Percentiles rank a stretch among this genome's conserved stretches.
phyloP scores from a whole-genome alignment of 2,888 invertebrate genomes.

The Parnassius smintheus region DNA sequence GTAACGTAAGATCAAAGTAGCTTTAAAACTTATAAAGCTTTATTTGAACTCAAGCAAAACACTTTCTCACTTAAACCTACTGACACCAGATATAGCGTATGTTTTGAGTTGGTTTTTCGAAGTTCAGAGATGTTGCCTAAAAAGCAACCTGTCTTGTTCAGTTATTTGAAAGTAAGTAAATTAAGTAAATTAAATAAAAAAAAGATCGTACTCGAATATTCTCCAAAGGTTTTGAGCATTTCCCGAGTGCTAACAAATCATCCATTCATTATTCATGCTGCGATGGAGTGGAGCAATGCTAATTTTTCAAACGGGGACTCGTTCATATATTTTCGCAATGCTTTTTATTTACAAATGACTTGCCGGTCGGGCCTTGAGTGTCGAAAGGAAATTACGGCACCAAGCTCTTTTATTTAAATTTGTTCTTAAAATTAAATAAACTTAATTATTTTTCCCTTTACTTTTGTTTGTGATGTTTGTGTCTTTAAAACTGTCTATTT shows the following conservation, averaged over 20 bases:
- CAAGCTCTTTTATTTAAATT: too few species aligned
- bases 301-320: conserved; percentile 13
- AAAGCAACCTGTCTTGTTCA: not conserved
- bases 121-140: too few species aligned
- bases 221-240: conserved; percentile 2
- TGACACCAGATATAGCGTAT: too few species aligned
- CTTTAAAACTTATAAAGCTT: too few species aligned
- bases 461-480: too few species aligned
- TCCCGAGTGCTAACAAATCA: conserved; percentile 1
- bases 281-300: conserved; percentile 5
- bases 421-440: too few species aligned
- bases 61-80: too few species aligned
- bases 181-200: not conserved
- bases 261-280: conserved; percentile 14
- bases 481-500: too few species aligned
- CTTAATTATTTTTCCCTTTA: too few species aligned
- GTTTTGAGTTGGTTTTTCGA: too few species aligned
- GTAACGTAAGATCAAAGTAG: too few species aligned
- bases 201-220: not conserved
- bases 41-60: too few species aligned
- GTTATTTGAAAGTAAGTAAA: not conserved
- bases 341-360: conserved; percentile 4
- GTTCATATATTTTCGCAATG: conserved; percentile 7
- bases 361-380: conserved; percentile 1
- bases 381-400: not conserved